phyloP scores from a whole-genome alignment of 2,797 vertebrate species.

The Tragopan temminckii region DNA sequence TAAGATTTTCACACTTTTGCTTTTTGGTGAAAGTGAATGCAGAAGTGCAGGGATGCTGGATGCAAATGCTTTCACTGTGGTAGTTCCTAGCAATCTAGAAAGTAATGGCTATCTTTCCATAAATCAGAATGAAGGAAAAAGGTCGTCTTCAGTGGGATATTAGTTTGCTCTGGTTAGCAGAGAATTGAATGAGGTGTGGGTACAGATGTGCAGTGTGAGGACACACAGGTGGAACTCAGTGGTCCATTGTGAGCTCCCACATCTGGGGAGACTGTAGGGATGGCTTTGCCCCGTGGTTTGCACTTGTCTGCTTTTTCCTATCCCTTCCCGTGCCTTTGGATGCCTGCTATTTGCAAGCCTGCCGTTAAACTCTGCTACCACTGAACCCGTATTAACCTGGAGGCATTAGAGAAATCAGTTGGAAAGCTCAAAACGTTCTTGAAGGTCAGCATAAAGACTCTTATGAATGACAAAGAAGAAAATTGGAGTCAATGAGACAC shows the following conservation, averaged over 20 bases:
- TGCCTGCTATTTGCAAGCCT: neutral
- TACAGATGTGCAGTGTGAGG: neutral
- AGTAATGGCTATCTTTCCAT: neutral
- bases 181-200: neutral
- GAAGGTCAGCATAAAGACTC: neutral
- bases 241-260: neutral
- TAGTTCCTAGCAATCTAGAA: neutral
- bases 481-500: conserved; percentile 35
- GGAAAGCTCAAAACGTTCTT: conserved; percentile 19
- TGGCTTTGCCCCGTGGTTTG: neutral
- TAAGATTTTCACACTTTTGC: neutral
- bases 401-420: neutral
- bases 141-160: neutral
- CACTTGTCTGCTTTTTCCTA: neutral
- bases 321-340: neutral
- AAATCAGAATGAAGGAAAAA: conserved; percentile 34
- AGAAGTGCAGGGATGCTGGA: neutral
- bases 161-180: neutral
- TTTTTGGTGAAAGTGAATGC: neutral
- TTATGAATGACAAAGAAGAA: conserved; percentile 41
- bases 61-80: neutral
- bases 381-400: neutral
- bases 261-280: neutral
- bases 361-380: neutral
- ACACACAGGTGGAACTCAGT: neutral